Percentiles rank a stretch among this genome's conserved stretches.
phyloP scores from a whole-genome alignment of 2,113 vertebrate species.

The Clinocottus analis region DNA sequence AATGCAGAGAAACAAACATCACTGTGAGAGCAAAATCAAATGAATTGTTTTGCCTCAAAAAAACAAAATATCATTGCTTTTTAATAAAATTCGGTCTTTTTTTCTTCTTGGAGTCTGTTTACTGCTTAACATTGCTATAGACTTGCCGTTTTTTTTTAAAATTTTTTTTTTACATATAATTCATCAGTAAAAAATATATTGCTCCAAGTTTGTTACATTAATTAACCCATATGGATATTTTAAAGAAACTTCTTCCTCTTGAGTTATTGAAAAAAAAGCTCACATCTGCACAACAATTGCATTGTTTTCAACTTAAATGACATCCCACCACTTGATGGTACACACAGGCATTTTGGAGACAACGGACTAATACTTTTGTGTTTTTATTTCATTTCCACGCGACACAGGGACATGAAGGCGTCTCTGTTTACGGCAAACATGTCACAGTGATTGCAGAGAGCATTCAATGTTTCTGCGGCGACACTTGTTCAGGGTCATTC shows the following conservation, averaged over 20 bases:
- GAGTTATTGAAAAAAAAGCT: neutral
- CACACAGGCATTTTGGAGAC: constrained; percentile 21
- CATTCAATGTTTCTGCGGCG: constrained; percentile 69
- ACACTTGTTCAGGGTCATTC: constrained; percentile 76
- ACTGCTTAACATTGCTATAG: neutral
- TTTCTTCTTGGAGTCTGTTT: too few species aligned
- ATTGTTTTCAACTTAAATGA: neutral
- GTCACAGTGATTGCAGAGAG: constrained; percentile 67
- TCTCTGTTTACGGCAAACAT: constrained; percentile 63
- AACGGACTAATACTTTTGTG: constrained; percentile 9
- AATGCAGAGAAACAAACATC: constrained; percentile 32
- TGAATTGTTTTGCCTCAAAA: too few species aligned
- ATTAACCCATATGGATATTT: neutral
- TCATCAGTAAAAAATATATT: neutral
- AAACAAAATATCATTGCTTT: neutral
- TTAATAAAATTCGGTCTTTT: neutral
- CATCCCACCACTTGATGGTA: neutral
- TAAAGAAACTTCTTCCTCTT: neutral
- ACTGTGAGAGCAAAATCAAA: neutral
- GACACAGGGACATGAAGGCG: constrained; percentile 8
- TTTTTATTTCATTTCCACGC: constrained; percentile 12
- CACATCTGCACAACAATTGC: neutral
- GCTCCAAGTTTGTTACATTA: neutral
- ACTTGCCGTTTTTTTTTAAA: neutral
- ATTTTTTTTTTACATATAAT: neutral